phyloP scores from a whole-genome alignment of 1,140 invertebrate genomes.

The Drosophila chauvacae region DNA sequence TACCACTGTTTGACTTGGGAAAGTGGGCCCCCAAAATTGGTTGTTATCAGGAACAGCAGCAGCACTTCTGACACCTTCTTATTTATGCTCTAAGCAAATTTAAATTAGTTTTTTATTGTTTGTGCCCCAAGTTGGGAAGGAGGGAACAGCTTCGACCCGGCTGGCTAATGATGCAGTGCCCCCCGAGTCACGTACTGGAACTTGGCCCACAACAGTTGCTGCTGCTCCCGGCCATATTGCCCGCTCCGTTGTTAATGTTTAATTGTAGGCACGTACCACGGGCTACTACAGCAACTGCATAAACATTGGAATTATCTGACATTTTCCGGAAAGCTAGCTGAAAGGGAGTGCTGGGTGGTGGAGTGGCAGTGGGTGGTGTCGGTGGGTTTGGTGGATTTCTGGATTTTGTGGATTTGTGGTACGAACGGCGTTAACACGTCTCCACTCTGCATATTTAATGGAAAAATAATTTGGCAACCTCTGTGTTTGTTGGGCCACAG shows the following conservation, averaged over 20 bases:
- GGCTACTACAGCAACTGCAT: conserved; percentile 67
- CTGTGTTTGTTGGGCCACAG: conserved; percentile 6
- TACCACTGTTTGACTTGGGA: conserved; percentile 36
- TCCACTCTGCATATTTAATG: conserved; percentile 41
- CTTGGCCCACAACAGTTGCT: conserved; percentile 61
- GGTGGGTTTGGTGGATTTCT: background rate
- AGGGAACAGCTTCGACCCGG: conserved; percentile 12
- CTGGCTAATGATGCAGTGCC: conserved; percentile 74
- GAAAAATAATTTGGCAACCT: conserved; percentile 45
- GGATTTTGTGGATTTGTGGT: conserved; percentile 7
- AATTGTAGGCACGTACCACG: conserved; percentile 74
- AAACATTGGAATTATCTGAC: conserved; percentile 66
- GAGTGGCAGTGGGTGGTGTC: background rate
- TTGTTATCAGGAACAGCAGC: conserved; percentile 49
- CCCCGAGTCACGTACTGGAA: conserved; percentile 66
- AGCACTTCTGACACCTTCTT: conserved; percentile 73
- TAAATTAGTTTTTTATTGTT: conserved; percentile 82
- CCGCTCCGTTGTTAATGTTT: conserved; percentile 64
- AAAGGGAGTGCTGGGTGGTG: background rate
- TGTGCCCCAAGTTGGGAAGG: conserved; percentile 27
- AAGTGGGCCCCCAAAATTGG: conserved; percentile 21
- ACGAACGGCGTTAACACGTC: conserved; percentile 25
- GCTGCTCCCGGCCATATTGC: conserved; percentile 21
- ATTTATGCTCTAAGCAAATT: conserved; percentile 78
- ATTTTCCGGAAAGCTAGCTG: conserved; percentile 1